A percentile compares a stretch with the other conserved stretches of the same genome.
Evolutionary conservation across 2,113 vertebrate genomes (phyloP).

Genomic region (Tapirus terrestris): DNA sequence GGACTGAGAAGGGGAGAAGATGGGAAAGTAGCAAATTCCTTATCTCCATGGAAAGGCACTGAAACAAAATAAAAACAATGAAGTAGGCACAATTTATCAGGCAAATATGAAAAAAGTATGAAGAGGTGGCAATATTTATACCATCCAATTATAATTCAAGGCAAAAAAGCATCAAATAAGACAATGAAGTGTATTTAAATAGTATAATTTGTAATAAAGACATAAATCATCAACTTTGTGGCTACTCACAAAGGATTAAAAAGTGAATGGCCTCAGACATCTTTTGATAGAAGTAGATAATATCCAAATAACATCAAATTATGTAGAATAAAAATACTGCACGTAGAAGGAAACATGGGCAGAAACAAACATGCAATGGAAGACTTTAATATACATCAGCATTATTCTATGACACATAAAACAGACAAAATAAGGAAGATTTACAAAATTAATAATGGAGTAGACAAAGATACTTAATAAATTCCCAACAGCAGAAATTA

Average conservation of each 20-base stretch:
- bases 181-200: neutral
- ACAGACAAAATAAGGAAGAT: neutral
- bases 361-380: neutral
- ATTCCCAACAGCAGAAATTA: slow-evolving; percentile 13
- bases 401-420: neutral
- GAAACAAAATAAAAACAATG: slow-evolving; percentile 1
- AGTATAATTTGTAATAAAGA: neutral
- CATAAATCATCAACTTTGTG: neutral
- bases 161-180: neutral
- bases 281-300: neutral
- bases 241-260: neutral
- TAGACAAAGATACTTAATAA: neutral
- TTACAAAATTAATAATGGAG: neutral
- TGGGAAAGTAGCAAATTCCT: neutral
- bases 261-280: neutral
- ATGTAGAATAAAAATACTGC: slow-evolving; percentile 28
- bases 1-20: neutral
- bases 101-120: neutral
- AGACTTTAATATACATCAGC: neutral
- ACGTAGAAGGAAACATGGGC: neutral
- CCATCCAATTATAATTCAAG: neutral
- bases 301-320: neutral
- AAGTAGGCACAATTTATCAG: neutral
- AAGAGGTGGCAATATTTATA: neutral
- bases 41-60: neutral